Percentiles rank a stretch among this genome's conserved stretches.
Evolutionary conservation across 2,797 vertebrate species (phyloP).

Genomic region (Nasua narica): DNA sequence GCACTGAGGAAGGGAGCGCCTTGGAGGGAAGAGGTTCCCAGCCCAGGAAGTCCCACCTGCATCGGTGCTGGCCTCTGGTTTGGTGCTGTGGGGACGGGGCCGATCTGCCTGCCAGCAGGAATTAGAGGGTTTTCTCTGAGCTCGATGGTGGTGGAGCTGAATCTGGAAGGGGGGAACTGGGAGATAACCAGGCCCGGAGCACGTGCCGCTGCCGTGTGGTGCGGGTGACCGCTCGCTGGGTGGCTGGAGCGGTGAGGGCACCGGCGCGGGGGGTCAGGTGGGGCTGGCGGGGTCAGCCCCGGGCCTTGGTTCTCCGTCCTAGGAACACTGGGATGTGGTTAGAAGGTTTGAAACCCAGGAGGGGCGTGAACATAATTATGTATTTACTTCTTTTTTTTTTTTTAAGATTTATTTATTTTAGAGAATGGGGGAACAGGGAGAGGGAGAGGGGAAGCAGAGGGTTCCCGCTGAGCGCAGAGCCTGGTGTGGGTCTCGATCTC

Average conservation of each 20-base stretch:
- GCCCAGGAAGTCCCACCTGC: too few relatives aligned
- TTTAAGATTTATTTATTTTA: background rate
- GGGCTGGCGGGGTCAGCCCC: background rate
- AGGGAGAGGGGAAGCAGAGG: background rate
- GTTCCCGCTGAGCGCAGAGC: background rate
- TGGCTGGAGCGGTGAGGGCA: too few relatives aligned
- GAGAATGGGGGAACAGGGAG: background rate
- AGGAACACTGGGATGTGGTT: rapidly evolving
- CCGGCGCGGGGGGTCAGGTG: rapidly evolving
- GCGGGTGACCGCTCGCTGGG: background rate
- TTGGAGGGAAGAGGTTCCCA: too few relatives aligned
- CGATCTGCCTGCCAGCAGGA: background rate
- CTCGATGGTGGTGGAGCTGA: background rate
- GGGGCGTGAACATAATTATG: too few relatives aligned
- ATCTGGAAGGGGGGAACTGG: background rate
- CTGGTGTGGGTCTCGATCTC: background rate
- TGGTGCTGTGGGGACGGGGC: background rate
- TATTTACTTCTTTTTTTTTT: background rate
- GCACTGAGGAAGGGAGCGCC: too few relatives aligned
- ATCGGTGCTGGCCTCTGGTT: too few relatives aligned
- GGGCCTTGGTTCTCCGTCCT: background rate
- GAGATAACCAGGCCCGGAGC: background rate
- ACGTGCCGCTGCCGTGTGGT: background rate
- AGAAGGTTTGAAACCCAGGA: background rate
- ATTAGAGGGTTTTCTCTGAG: background rate